These are phyloP conservation scores for Chromoteleia sp. DNA, from an alignment of 2,888 invertebrate genomes.

Conservation along the genomic window DNA sequence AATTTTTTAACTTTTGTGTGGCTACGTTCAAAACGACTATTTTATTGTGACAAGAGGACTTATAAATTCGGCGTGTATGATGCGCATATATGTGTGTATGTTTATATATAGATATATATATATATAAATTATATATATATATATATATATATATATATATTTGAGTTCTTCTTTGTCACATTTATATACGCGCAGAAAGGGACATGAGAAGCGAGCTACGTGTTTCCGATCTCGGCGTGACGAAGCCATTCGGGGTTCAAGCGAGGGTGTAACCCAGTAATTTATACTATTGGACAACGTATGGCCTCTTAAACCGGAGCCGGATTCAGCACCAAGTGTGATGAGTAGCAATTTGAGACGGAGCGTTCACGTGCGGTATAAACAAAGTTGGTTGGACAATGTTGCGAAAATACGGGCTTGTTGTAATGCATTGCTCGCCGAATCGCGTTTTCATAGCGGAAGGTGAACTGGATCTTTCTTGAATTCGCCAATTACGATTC, in stretches of 20 bases:
- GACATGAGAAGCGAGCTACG: slow-evolving; percentile 53
- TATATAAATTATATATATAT: neutral
- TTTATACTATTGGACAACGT: slow-evolving; percentile 73
- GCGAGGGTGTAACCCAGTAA: slow-evolving; percentile 71
- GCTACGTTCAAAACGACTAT: slow-evolving; percentile 24
- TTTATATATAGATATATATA: neutral
- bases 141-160: slow-evolving; percentile 2
- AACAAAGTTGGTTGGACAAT: slow-evolving; percentile 47
- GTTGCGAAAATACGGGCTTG: slow-evolving; percentile 31
- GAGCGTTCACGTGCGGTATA: slow-evolving; percentile 37
- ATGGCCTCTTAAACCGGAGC: slow-evolving; percentile 72
- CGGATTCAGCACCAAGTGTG: slow-evolving; percentile 67
- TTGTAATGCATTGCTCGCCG: neutral
- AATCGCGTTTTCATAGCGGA: slow-evolving; percentile 5
- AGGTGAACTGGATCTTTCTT: neutral
- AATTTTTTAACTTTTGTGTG: slow-evolving; percentile 37
- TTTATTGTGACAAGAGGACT: slow-evolving; percentile 52
- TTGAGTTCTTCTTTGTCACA: slow-evolving; percentile 14
- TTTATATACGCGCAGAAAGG: slow-evolving; percentile 51
- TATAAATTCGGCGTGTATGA: slow-evolving; percentile 38
- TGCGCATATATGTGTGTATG: neutral
- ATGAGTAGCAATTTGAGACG: slow-evolving; percentile 69
- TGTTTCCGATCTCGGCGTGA: slow-evolving; percentile 71
- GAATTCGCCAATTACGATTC: slow-evolving; percentile 1
- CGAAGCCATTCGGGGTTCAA: slow-evolving; percentile 73